Conservation (phyloP, 2,888 invertebrate genomes). For the Andrena trimmerana region DNA sequence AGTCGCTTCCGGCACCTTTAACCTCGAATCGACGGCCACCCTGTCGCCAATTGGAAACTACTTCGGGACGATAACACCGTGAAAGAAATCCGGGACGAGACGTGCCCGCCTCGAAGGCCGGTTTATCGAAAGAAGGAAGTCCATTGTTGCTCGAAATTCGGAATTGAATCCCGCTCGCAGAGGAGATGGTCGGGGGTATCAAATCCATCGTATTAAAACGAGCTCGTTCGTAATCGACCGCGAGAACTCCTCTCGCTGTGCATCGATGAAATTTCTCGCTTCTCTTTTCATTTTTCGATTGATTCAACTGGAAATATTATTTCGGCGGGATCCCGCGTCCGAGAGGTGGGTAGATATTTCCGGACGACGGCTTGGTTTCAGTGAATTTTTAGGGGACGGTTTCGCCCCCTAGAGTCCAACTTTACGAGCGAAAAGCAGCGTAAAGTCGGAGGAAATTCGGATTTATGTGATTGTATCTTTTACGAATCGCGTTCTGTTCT, state of each 20-base stretch:
- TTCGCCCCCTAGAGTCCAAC: background rate
- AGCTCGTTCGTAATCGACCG: conserved; percentile 21
- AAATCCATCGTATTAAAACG: background rate
- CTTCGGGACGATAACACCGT: conserved; percentile 19
- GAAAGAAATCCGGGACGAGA: conserved; percentile 27
- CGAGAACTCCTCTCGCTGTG: background rate
- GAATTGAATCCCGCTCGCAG: background rate
- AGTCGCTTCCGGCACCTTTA: conserved; percentile 50
- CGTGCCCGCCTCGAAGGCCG: conserved; percentile 11
- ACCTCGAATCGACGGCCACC: conserved; percentile 22
- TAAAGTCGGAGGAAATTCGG: background rate
- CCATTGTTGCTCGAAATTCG: conserved; percentile 15
- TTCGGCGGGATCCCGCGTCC: background rate
- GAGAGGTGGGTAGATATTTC: conserved; percentile 1
- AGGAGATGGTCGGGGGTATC: background rate
- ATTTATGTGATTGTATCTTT: conserved; percentile 29
- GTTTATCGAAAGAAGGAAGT: background rate
- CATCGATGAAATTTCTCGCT: background rate
- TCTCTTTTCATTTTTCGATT: background rate
- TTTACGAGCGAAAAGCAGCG: conserved; percentile 12
- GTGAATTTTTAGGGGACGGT: conserved; percentile 16
- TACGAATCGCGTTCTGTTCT: background rate
- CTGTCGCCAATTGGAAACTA: conserved; percentile 39
- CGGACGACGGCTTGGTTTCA: background rate
- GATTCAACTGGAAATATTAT: conserved; percentile 29